Conservation (phyloP, 1,140 invertebrate genomes). For the Meteorus sp. region DNA sequence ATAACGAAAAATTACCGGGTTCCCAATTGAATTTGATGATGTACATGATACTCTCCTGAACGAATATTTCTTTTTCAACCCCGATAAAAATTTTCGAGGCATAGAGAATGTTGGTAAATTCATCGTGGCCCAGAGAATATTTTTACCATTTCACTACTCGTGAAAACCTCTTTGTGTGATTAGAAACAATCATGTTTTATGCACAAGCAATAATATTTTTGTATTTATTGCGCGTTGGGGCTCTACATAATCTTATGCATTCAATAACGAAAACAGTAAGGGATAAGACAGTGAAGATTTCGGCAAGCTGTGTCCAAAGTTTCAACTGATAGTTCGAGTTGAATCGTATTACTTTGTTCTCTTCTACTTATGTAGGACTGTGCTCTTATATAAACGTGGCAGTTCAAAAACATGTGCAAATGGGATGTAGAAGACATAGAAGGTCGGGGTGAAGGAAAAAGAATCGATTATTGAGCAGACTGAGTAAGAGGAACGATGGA, state of each 20-base stretch:
- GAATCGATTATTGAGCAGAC: constrained; percentile 12
- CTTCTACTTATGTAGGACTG: no score
- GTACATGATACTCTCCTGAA: no score
- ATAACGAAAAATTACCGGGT: no score
- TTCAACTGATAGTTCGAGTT: no score
- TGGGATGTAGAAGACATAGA: neutral
- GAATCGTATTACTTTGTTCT: no score
- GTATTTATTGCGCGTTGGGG: constrained; percentile 41
- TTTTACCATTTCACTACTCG: no score
- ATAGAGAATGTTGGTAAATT: no score
- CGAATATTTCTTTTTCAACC: no score
- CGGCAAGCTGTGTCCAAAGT: constrained; percentile 13
- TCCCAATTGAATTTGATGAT: no score
- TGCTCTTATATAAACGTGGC: constrained; percentile 18
- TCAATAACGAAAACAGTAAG: constrained; percentile 7
- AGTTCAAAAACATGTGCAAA: constrained; percentile 19
- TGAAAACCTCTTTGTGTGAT: no score
- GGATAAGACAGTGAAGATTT: constrained; percentile 11
- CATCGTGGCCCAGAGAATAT: no score
- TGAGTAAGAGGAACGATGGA: constrained; percentile 13
- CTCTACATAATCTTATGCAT: constrained; percentile 41
- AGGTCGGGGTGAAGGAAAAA: constrained; percentile 20
- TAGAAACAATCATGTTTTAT: constrained; percentile 36
- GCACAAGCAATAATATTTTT: constrained; percentile 32
- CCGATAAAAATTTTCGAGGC: no score